These are phyloP conservation scores for Coranthus polyacanthus DNA, from an alignment of 2,797 vertebrate genomes.

Conservation along the genomic window DNA sequence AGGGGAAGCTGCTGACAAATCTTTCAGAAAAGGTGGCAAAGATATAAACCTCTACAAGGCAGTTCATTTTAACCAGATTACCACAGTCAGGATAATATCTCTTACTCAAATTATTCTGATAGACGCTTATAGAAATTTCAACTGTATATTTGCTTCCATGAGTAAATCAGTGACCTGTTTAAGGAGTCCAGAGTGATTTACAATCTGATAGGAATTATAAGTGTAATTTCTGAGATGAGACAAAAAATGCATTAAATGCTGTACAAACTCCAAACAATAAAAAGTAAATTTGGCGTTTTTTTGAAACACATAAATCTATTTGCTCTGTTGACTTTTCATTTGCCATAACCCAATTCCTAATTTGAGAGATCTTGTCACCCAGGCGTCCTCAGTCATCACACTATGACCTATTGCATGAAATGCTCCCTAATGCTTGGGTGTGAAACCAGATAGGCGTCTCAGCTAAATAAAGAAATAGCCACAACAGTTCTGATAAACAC, in stretches of 20 bases:
- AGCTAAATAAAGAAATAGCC: constrained; percentile 81
- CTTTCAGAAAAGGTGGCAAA: constrained; percentile 22
- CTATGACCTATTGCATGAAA: constrained; percentile 81
- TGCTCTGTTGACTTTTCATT: constrained; percentile 58
- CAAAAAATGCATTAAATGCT: neutral
- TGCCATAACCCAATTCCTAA: constrained; percentile 61
- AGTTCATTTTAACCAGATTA: constrained; percentile 32
- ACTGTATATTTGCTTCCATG: no score
- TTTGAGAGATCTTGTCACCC: constrained; percentile 64
- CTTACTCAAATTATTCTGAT: no score
- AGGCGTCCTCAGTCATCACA: constrained; percentile 71
- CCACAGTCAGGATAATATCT: neutral
- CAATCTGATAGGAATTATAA: neutral
- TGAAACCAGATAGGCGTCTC: constrained; percentile 75
- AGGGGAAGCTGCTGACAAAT: constrained; percentile 20
- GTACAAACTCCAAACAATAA: no score
- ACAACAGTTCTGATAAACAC: constrained; percentile 79
- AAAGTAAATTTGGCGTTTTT: no score
- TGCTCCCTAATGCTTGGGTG: constrained; percentile 56
- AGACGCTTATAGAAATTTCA: neutral
- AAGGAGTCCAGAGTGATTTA: neutral
- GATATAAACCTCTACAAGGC: constrained; percentile 24
- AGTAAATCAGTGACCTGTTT: no score
- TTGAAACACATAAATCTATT: constrained; percentile 1
- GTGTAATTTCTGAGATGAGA: neutral